Percentiles rank a stretch among this genome's conserved stretches.
Conservation (phyloP, 2,888 invertebrate species). For the Polymixis flavicincta region DNA sequence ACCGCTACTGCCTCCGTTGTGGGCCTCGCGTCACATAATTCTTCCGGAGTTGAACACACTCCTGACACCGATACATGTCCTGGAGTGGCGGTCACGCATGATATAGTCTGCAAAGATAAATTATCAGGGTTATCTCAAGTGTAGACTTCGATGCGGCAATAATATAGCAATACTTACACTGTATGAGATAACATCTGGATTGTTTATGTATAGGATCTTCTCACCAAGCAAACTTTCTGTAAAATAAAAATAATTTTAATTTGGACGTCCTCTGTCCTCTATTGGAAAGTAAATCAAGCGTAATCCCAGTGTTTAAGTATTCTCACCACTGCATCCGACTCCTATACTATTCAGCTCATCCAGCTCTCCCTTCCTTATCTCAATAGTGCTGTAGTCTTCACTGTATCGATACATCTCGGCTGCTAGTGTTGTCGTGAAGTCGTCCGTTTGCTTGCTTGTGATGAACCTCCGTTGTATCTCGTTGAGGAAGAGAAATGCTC, state of each 20-base stretch:
- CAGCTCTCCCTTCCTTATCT: conserved; percentile 96
- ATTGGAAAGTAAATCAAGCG: neutral
- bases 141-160: neutral
- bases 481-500: conserved; percentile 96
- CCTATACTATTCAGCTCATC: conserved; percentile 98
- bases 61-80: conserved; percentile 71
- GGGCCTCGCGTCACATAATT: conserved; percentile 48
- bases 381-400: conserved; percentile 95
- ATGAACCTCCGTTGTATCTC: conserved; percentile 95
- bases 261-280: neutral
- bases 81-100: conserved; percentile 75
- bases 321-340: conserved; percentile 97
- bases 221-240: conserved; percentile 85
- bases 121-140: neutral
- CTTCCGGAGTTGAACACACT: conserved; percentile 35
- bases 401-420: conserved; percentile 97
- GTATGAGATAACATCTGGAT: conserved; percentile 79
- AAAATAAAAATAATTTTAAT: conserved; percentile 56
- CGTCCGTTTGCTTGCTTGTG: conserved; percentile 94
- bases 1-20: conserved; percentile 50
- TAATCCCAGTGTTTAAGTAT: neutral
- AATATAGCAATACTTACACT: conserved; percentile 73
- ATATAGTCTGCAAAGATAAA: conserved; percentile 77
- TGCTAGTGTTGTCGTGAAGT: conserved; percentile 94
- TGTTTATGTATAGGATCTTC: conserved; percentile 80